Base-by-base conservation (phyloP, 2,113 vertebrate species). In the Gobiocypris rarus region DNA sequence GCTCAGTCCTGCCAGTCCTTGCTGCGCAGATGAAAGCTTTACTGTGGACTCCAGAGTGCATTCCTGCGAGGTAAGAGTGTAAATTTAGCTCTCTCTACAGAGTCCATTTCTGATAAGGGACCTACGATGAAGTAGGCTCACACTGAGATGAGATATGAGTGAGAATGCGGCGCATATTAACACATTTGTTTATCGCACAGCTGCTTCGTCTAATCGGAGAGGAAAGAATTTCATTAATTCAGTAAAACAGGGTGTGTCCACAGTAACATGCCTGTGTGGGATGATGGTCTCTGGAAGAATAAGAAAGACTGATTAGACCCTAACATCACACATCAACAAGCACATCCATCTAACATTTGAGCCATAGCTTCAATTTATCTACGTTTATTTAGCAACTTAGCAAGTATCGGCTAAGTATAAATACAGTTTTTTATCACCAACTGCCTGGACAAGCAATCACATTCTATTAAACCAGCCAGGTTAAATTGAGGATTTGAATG, bases 21-120 rank as follows among this genome's bases (percentile, higher is more conserved):
- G 71, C 83, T 38, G 84, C 56, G 26, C 24, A 56, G 90, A 91
- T 90, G 83, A 93, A 91, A 90, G 89, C 89, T 43, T 56, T 74
- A 75, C 22, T 81, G 89, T 88, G 81, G 74, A 90, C 84, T 89
- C 48, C 88, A 86, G 91, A 86, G 85, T 81, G 45, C 93, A 94
- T 94, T 93, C 93, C 92, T 81, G 58, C 31, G 91, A 93, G 92
- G 94, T 84, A 90, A 91, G 86, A 87, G 69, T 87, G 90, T 94
- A 95, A 93, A 94, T 92, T 91, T 94, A 94, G 93, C 89, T 83
- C 2, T 83, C 87, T 88, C 90, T 91, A 88, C 83, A 59, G 77
- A 82, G 82, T 71, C 73, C 93, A 80, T 59, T 89, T 88, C 45
- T 31, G 93, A 94, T 93, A 93, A 93, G 86, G 88, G 83, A 85